Evolutionary conservation across 2,113 vertebrate genomes (phyloP).

Genomic region (Peromyscus maniculatus): DNA sequence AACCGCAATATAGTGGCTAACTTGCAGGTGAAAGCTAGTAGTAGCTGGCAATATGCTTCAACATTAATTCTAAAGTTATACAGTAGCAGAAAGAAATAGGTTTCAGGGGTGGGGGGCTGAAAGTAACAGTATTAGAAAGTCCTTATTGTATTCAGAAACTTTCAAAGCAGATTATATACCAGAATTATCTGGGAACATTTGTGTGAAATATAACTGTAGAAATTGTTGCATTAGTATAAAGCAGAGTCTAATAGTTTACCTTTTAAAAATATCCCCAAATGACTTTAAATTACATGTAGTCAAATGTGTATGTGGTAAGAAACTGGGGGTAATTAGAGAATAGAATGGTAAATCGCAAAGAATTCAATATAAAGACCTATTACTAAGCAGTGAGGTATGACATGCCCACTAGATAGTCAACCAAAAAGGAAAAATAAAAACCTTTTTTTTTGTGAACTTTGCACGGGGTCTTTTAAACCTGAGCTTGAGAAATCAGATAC

Average conservation of each 20-base stretch:
- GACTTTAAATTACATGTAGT: not conserved
- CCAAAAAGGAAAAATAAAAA: not conserved
- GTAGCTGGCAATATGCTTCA: not conserved
- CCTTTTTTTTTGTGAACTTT: not conserved
- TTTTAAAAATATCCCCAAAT: not conserved
- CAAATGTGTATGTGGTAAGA: not conserved
- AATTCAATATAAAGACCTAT: not conserved
- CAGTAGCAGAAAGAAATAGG: not conserved
- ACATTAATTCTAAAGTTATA: not conserved
- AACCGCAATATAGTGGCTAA: not conserved
- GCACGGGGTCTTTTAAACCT: not conserved
- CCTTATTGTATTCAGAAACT: not conserved
- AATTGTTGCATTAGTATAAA: not conserved
- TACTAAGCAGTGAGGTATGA: not conserved
- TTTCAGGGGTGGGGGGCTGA: fast-evolving
- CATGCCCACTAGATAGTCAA: not conserved
- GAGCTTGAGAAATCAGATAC: not conserved
- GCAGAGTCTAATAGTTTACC: not conserved
- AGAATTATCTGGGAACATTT: constrained; percentile 16
- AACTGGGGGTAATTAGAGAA: not conserved
- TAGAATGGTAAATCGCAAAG: not conserved
- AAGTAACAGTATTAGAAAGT: not conserved
- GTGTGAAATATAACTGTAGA: not conserved
- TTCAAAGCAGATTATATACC: not conserved
- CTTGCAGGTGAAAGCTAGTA: not conserved